A percentile compares a stretch with the other conserved stretches of the same genome.
Evolutionary conservation across 2,113 vertebrate species (phyloP).

Genomic region (Phalacrocorax carbo): DNA sequence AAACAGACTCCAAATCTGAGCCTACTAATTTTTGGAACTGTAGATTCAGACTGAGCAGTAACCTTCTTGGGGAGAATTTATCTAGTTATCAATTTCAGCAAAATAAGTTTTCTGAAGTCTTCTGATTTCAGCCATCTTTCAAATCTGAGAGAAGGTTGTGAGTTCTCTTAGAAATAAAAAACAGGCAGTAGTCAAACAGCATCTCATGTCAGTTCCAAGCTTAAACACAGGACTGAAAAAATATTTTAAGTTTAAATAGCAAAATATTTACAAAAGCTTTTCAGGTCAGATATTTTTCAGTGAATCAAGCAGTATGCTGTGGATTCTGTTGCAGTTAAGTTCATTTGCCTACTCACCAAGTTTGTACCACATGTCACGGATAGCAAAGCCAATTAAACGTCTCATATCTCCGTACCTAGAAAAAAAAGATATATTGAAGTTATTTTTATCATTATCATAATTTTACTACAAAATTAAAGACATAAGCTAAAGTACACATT

Average conservation of each 20-base stretch:
- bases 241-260: background rate
- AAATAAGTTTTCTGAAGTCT: background rate
- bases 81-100: background rate
- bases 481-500: background rate
- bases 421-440: background rate
- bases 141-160: background rate
- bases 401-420: slow-evolving; percentile 93
- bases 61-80: background rate
- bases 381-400: slow-evolving; percentile 91
- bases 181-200: background rate
- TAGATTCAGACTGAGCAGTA: background rate
- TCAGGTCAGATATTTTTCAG: background rate
- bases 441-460: background rate
- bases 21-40: background rate
- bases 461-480: background rate
- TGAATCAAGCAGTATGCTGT: background rate
- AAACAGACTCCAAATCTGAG: background rate
- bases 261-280: background rate
- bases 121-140: background rate
- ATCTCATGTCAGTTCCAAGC: background rate
- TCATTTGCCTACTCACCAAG: slow-evolving; percentile 80
- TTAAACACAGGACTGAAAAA: background rate
- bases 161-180: background rate
- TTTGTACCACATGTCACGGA: slow-evolving; percentile 98
- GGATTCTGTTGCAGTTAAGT: background rate